phyloP scores from a whole-genome alignment of 1,140 invertebrate species.

The Bombyx mori region DNA sequence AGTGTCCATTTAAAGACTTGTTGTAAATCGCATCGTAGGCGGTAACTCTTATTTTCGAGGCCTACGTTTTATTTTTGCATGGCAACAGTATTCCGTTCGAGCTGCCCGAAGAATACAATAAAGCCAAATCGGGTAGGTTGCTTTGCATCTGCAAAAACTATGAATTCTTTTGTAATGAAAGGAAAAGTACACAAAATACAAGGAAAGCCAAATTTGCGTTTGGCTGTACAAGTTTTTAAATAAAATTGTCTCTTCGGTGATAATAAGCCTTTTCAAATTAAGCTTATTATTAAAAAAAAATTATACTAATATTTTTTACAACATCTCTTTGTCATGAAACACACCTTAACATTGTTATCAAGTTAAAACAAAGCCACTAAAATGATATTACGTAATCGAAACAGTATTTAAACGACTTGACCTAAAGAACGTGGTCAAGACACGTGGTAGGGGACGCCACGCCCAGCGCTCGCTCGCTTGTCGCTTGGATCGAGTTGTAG shows the following conservation, averaged over 20 bases:
- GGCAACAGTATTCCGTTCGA: not conserved
- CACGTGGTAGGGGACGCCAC: constrained; percentile 14
- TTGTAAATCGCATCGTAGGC: no score
- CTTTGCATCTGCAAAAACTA: constrained; percentile 14
- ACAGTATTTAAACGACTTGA: constrained; percentile 23
- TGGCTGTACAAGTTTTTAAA: no score
- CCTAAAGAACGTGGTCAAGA: constrained; percentile 42
- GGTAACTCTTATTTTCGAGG: no score
- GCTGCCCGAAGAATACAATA: constrained; percentile 28
- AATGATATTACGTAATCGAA: constrained; percentile 9
- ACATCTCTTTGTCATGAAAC: no score
- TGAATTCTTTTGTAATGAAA: no score
- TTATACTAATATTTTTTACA: no score
- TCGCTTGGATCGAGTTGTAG: constrained; percentile 1
- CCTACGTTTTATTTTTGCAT: not conserved
- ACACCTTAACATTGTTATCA: not conserved
- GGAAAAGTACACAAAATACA: no score
- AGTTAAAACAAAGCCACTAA: not conserved
- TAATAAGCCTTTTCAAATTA: no score
- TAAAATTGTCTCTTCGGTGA: no score
- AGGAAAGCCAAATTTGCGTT: no score
- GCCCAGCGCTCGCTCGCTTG: constrained; percentile 34
- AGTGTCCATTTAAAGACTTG: constrained; percentile 24
- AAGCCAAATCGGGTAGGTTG: constrained; percentile 32
- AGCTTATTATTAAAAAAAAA: no score